Conservation (phyloP, 2,888 invertebrate species). For the Acanthopleura granulata region DNA sequence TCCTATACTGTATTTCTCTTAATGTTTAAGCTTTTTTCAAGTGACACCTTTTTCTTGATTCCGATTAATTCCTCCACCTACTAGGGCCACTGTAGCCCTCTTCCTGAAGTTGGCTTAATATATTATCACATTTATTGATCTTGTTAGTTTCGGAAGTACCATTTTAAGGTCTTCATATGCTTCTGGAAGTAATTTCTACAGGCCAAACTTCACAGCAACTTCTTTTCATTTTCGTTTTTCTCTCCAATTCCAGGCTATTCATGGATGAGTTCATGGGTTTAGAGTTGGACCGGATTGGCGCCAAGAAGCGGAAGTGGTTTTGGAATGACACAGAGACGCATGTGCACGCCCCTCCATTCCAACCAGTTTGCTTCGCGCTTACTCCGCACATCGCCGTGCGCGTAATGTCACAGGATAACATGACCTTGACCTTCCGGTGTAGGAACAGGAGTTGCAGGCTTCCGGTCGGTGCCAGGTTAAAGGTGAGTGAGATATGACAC, state of each 20-base stretch:
- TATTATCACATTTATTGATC: too few species aligned
- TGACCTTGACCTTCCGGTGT: constrained; percentile 58
- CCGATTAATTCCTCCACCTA: too few species aligned
- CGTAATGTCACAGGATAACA: constrained; percentile 63
- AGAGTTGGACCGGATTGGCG: constrained; percentile 60
- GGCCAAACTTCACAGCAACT: constrained; percentile 1
- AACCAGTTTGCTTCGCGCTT: constrained; percentile 65
- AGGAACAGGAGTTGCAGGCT: constrained; percentile 59
- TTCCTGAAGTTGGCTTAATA: too few species aligned
- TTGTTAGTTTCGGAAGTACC: too few species aligned
- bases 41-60: too few species aligned
- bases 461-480: constrained; percentile 64
- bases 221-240: neutral
- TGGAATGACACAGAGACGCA: constrained; percentile 64
- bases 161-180: too few species aligned
- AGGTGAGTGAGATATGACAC: constrained; percentile 43
- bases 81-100: too few species aligned
- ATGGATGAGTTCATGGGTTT: constrained; percentile 63
- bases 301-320: constrained; percentile 57
- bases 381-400: constrained; percentile 57
- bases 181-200: too few species aligned
- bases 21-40: too few species aligned
- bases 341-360: constrained; percentile 68
- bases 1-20: too few species aligned
- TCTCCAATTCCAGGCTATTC: constrained; percentile 45